A percentile compares a stretch with the other conserved stretches of the same genome.
These are phyloP conservation scores for Carollia perspicillata DNA, from an alignment of 2,113 vertebrate species.

Conservation along the genomic window DNA sequence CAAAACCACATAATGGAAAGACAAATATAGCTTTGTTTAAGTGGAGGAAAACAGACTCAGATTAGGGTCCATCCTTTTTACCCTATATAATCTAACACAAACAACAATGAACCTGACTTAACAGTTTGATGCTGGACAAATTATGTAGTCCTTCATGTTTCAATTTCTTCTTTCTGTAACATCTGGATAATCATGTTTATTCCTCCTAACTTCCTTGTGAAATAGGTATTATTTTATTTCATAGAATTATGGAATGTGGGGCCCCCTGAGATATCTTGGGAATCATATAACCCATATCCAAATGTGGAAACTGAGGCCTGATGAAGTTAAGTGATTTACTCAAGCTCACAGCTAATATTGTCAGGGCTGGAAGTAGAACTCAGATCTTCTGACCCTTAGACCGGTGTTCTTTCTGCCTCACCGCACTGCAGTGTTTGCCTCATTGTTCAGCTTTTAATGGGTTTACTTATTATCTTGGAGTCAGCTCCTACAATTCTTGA, in stretches of 20 bases:
- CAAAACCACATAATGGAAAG: slow-evolving; percentile 12
- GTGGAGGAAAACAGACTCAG: not conserved
- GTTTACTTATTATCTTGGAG: not conserved
- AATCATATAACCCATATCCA: not conserved
- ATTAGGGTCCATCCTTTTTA: not conserved
- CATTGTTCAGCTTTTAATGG: not conserved
- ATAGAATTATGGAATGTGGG: not conserved
- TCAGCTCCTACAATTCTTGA: not conserved
- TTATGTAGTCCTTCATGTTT: not conserved
- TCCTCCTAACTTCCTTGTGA: not conserved
- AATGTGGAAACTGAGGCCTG: not conserved
- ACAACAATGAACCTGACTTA: not conserved
- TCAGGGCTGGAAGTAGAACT: not conserved
- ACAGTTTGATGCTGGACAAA: not conserved
- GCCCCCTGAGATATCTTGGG: not conserved
- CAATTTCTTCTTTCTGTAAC: not conserved
- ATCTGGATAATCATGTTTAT: not conserved
- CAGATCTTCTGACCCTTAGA: not conserved
- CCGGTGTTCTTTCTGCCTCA: not conserved
- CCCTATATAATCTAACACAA: not conserved
- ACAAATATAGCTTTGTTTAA: not conserved
- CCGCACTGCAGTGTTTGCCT: not conserved
- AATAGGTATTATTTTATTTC: not conserved
- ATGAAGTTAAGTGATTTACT: not conserved
- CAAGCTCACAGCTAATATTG: not conserved